phyloP scores from a whole-genome alignment of 2,888 invertebrate genomes.

The Oscheius sp. region DNA sequence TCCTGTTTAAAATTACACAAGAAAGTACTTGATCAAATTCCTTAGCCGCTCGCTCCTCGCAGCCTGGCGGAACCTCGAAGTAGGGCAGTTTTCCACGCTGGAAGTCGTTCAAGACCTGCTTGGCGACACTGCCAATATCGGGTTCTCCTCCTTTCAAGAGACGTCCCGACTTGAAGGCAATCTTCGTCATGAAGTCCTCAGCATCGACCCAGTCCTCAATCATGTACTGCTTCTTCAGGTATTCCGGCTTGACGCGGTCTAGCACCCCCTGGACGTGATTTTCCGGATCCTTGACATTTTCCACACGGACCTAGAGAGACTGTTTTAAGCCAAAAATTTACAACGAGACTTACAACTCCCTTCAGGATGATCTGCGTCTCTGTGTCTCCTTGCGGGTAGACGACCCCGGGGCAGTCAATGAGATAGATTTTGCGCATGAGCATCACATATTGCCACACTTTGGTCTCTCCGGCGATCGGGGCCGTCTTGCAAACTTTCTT shows the following conservation, averaged over 20 bases:
- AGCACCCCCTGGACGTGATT: constrained; percentile 91
- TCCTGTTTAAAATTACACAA: neutral
- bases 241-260: constrained; percentile 85
- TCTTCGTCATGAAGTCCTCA: constrained; percentile 89
- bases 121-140: constrained; percentile 87
- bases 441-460: constrained; percentile 97
- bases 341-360: constrained; percentile 82
- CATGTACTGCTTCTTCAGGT: constrained; percentile 90
- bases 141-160: constrained; percentile 96
- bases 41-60: constrained; percentile 58
- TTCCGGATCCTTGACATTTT: constrained; percentile 91
- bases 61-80: constrained; percentile 78
- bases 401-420: constrained; percentile 98
- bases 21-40: constrained; percentile 49
- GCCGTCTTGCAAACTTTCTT: constrained; percentile 99
- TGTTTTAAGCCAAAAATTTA: neutral
- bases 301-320: constrained; percentile 83
- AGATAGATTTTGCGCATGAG: constrained; percentile 95
- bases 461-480: constrained; percentile 90
- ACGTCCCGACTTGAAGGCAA: constrained; percentile 88
- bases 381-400: constrained; percentile 92
- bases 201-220: constrained; percentile 83
- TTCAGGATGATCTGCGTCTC: constrained; percentile 89
- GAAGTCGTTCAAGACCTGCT: constrained; percentile 98
- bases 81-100: constrained; percentile 87